phyloP scores from a whole-genome alignment of 2,797 vertebrate genomes.

The Platyrinchus mystaceus region DNA sequence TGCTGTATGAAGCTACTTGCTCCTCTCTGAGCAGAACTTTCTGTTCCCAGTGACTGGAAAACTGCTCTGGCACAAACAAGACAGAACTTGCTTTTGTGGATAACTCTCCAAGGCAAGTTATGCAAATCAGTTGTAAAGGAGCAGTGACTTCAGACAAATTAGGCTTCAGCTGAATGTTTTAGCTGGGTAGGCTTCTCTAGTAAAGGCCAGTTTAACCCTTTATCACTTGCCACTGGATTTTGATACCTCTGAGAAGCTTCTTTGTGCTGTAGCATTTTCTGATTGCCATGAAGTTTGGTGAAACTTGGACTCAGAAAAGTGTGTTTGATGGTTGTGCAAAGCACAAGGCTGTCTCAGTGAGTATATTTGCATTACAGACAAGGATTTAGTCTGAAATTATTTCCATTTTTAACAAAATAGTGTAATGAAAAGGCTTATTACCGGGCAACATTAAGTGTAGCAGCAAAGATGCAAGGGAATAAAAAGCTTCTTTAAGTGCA shows the following conservation, averaged over 20 bases:
- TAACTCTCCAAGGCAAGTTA: constrained; percentile 38
- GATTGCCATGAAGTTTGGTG: no score
- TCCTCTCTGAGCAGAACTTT: not conserved
- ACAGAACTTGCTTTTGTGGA: constrained; percentile 17
- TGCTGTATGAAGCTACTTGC: not conserved
- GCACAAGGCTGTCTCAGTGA: fast-evolving
- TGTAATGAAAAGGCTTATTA: not conserved
- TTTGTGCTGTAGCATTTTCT: not conserved
- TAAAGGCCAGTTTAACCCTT: not conserved
- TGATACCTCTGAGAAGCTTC: not conserved
- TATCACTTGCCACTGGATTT: not conserved
- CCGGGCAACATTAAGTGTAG: not conserved
- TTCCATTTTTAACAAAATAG: not conserved
- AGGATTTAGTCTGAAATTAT: not conserved
- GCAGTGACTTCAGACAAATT: constrained; percentile 21
- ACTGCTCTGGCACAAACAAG: constrained; percentile 26
- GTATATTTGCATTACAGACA: not conserved
- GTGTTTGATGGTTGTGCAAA: not conserved
- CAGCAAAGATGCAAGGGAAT: not conserved
- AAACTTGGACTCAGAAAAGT: not conserved
- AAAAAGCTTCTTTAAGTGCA: not conserved
- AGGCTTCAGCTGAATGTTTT: not conserved
- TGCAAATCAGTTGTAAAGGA: constrained; percentile 41
- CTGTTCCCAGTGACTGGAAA: constrained; percentile 34
- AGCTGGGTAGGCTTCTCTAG: not conserved